A percentile compares a stretch with the other conserved stretches of the same genome.
phyloP scores from a whole-genome alignment of 2,113 vertebrate genomes.

The Petroica traversi region DNA sequence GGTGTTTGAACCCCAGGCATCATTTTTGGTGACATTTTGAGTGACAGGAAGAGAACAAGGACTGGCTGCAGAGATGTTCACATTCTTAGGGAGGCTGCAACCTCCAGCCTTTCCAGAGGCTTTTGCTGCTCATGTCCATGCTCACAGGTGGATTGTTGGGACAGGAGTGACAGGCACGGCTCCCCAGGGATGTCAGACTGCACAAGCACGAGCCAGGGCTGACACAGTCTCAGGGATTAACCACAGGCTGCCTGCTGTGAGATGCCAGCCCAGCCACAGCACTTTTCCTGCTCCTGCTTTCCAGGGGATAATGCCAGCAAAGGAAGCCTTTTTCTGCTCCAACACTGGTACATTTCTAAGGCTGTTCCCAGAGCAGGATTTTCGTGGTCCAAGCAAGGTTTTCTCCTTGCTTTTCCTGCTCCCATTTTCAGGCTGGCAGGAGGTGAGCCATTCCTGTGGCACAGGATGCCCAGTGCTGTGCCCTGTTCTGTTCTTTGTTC shows the following conservation, averaged over 20 bases:
- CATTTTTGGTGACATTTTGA: not conserved
- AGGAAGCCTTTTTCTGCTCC: not conserved
- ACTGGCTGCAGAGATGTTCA: not conserved
- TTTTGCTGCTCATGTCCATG: not conserved
- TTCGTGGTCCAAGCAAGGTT: not conserved
- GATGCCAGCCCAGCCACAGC: not conserved
- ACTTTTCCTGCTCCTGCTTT: not conserved
- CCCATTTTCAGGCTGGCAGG: not conserved
- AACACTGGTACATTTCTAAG: not conserved
- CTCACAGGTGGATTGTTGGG: not conserved
- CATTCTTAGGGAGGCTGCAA: not conserved
- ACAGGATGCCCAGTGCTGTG: not conserved
- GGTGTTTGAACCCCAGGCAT: not conserved
- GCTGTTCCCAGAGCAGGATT: not conserved
- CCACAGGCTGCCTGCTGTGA: not conserved
- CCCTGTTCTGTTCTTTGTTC: not conserved
- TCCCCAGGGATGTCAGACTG: not conserved
- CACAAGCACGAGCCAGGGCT: not conserved
- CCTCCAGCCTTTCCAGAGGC: not conserved
- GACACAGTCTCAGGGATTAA: not conserved
- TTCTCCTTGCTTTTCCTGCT: not conserved
- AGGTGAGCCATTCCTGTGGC: not conserved
- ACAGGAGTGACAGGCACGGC: not conserved
- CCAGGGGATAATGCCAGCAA: not conserved
- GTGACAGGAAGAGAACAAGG: not conserved